These are phyloP conservation scores for Alca torda DNA, from an alignment of 2,797 vertebrate genomes.

Conservation along the genomic window DNA sequence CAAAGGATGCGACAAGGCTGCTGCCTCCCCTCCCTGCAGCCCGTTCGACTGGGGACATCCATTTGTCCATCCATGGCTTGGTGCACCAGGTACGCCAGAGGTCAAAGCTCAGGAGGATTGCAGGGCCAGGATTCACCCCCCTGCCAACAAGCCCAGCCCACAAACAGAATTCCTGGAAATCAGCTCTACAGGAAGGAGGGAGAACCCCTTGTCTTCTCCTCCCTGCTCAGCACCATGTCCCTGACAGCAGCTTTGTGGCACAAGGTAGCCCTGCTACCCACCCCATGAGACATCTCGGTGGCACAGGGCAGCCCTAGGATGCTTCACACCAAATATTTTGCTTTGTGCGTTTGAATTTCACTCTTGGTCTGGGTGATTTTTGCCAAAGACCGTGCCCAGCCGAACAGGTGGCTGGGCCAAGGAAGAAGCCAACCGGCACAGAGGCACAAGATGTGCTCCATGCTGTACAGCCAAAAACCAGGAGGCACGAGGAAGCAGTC, in stretches of 20 bases:
- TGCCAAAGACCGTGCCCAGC: background rate
- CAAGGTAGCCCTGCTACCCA: fast-evolving
- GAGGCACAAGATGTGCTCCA: background rate
- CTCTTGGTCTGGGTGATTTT: background rate
- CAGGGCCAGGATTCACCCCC: background rate
- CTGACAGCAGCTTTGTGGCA: background rate
- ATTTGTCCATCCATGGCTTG: background rate
- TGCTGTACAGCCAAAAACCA: background rate
- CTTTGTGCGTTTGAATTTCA: background rate
- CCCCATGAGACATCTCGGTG: background rate
- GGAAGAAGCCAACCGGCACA: background rate
- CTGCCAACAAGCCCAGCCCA: background rate
- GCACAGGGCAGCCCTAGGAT: background rate
- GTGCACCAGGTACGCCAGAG: background rate
- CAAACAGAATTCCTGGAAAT: background rate
- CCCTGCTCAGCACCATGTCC: background rate
- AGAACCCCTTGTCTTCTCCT: background rate
- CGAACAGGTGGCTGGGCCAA: fast-evolving
- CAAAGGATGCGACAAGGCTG: background rate
- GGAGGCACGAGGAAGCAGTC: background rate
- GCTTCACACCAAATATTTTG: background rate
- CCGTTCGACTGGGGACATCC: fast-evolving
- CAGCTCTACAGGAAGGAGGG: background rate
- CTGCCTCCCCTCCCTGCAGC: background rate
- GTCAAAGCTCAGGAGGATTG: background rate